Conservation (phyloP, 1,140 invertebrate genomes). For the Scylla paramamosain region DNA sequence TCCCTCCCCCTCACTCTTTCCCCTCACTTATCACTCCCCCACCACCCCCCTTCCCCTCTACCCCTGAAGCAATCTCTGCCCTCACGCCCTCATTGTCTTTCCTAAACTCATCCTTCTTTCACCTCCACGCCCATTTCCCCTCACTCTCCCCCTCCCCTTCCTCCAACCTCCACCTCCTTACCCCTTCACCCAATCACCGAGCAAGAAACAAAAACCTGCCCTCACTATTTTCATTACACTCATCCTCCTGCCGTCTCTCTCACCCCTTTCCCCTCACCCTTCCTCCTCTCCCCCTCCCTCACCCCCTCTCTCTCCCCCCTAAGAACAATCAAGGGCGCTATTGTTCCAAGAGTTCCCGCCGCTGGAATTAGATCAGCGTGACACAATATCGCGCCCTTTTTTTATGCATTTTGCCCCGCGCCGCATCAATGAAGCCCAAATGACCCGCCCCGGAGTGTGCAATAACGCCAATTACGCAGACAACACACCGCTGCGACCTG, state of each 20-base stretch:
- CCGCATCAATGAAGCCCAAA: not conserved
- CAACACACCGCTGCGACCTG: not conserved
- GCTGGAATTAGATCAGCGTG: not conserved
- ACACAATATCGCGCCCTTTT: not conserved
- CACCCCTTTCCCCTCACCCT: not conserved
- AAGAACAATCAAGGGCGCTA: not conserved
- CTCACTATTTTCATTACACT: too few relatives aligned
- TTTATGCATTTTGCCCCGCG: not conserved
- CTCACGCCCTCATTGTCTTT: not conserved
- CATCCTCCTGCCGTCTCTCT: too few relatives aligned
- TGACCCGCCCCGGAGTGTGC: not conserved
- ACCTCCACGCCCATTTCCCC: not conserved
- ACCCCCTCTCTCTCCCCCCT: not conserved
- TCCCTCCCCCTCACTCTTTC: not conserved
- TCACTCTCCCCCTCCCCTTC: not conserved
- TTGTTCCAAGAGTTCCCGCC: not conserved
- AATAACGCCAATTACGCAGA: not conserved
- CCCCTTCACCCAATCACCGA: not conserved
- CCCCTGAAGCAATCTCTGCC: not conserved
- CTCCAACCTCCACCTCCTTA: not conserved
- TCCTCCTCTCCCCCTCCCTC: too few relatives aligned
- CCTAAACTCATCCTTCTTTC: not conserved
- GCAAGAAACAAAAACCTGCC: too few relatives aligned
- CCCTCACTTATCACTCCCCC: not conserved
- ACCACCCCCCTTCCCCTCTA: not conserved